These are phyloP conservation scores for Nematopogon swammerdamellus DNA, from an alignment of 2,888 invertebrate genomes.

Conservation along the genomic window DNA sequence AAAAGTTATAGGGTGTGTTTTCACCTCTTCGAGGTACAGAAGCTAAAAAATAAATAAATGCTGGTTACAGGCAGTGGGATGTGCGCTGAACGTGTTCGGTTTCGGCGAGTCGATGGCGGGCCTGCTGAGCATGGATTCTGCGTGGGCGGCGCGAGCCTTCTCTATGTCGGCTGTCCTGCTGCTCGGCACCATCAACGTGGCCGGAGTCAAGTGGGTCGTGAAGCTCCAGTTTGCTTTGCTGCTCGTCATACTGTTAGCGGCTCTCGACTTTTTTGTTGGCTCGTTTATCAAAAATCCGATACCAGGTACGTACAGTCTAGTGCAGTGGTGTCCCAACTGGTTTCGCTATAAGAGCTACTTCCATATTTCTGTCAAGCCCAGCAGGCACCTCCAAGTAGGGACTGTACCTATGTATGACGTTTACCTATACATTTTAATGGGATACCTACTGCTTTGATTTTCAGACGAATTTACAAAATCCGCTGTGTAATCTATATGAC, in stretches of 20 bases:
- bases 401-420: too few relatives aligned
- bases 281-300: constrained; percentile 75
- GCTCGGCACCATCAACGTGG: constrained; percentile 87
- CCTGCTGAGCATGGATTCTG: constrained; percentile 67
- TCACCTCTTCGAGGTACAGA: too few relatives aligned
- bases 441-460: too few relatives aligned
- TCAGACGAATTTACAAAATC: too few relatives aligned
- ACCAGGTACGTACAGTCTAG: constrained; percentile 60
- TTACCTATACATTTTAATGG: too few relatives aligned
- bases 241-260: constrained; percentile 81
- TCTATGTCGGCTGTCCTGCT: constrained; percentile 84
- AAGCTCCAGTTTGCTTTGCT: constrained; percentile 90
- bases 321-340: too few relatives aligned
- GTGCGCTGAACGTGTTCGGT: constrained; percentile 93
- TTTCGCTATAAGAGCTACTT: too few relatives aligned
- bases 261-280: constrained; percentile 91
- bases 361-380: too few relatives aligned
- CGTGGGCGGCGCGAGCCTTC: constrained; percentile 83
- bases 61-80: constrained; percentile 90
- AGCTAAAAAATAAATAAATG: too few relatives aligned
- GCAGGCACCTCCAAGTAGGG: too few relatives aligned
- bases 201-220: constrained; percentile 97
- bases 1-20: too few relatives aligned
- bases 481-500: too few relatives aligned
- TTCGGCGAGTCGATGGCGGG: constrained; percentile 96